Percentiles rank a stretch among this genome's conserved stretches.
These are phyloP conservation scores for Arion vulgaris DNA, from an alignment of 1,140 invertebrate genomes.

Conservation along the genomic window DNA sequence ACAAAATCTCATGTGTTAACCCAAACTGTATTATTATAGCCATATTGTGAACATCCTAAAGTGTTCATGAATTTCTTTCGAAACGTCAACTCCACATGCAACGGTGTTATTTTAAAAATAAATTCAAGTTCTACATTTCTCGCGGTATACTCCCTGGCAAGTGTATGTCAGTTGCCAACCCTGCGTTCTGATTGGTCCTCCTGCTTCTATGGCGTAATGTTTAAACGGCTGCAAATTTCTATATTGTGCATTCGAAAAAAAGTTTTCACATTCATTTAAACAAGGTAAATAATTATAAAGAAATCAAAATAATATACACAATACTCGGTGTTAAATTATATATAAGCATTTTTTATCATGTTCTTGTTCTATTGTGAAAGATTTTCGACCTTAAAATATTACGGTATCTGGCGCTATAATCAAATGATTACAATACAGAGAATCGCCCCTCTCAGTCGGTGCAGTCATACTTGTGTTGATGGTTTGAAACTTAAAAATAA, in stretches of 20 bases:
- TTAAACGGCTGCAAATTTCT: not conserved
- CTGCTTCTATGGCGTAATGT: slow-evolving; percentile 14
- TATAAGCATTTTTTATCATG: not conserved
- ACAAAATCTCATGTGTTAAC: no score
- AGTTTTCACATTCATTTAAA: not conserved
- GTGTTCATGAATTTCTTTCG: no score
- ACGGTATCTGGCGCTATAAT: not conserved
- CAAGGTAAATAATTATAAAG: not conserved
- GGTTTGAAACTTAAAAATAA: no score
- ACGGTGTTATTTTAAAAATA: no score
- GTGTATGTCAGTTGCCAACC: not conserved
- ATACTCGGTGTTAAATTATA: not conserved
- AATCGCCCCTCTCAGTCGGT: no score
- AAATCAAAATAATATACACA: not conserved
- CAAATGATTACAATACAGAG: not conserved
- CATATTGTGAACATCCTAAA: no score
- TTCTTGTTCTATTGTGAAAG: not conserved
- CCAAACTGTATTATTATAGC: no score
- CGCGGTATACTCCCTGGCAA: no score
- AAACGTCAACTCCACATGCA: no score
- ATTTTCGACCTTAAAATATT: not conserved
- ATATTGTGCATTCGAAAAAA: not conserved
- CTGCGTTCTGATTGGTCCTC: not conserved
- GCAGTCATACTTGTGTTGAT: no score
- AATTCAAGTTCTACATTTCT: no score